These are phyloP conservation scores for Synanthedon tipuliformis DNA, from an alignment of 2,888 invertebrate species.

Conservation along the genomic window DNA sequence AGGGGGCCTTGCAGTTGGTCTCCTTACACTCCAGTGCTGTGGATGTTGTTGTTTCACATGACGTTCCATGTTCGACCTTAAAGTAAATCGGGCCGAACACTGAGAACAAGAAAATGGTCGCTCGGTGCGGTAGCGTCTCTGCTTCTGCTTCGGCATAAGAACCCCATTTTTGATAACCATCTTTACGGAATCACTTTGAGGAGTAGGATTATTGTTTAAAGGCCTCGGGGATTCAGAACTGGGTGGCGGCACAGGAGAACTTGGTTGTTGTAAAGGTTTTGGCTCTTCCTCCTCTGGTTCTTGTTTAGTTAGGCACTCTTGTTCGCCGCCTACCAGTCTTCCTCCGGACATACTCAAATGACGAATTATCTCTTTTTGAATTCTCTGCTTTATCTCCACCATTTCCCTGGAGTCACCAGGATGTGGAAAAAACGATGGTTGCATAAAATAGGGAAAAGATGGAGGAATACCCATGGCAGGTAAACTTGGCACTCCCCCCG, in stretches of 20 bases:
- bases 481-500: constrained; percentile 65
- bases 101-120: constrained; percentile 91
- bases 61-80: constrained; percentile 94
- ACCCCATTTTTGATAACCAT: constrained; percentile 93
- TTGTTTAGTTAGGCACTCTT: constrained; percentile 40
- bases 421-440: constrained; percentile 67
- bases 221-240: constrained; percentile 61
- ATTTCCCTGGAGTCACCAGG: constrained; percentile 71
- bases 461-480: constrained; percentile 67
- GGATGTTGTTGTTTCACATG: constrained; percentile 96
- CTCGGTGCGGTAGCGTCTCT: constrained; percentile 89
- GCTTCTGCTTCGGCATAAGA: constrained; percentile 92
- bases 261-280: constrained; percentile 54
- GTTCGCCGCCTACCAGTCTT: constrained; percentile 63
- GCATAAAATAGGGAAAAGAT: constrained; percentile 76
- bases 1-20: constrained; percentile 62
- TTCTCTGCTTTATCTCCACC: constrained; percentile 76
- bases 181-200: constrained; percentile 77
- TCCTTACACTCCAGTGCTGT: constrained; percentile 86
- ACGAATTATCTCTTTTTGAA: constrained; percentile 74
- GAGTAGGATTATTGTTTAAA: constrained; percentile 46
- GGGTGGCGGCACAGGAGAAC: constrained; percentile 54
- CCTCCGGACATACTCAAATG: constrained; percentile 79
- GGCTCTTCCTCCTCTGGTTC: constrained; percentile 68
- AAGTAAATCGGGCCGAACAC: constrained; percentile 89